phyloP scores from a whole-genome alignment of 64 coral and sea anemone genomes.

The Montipora efflorescens region DNA sequence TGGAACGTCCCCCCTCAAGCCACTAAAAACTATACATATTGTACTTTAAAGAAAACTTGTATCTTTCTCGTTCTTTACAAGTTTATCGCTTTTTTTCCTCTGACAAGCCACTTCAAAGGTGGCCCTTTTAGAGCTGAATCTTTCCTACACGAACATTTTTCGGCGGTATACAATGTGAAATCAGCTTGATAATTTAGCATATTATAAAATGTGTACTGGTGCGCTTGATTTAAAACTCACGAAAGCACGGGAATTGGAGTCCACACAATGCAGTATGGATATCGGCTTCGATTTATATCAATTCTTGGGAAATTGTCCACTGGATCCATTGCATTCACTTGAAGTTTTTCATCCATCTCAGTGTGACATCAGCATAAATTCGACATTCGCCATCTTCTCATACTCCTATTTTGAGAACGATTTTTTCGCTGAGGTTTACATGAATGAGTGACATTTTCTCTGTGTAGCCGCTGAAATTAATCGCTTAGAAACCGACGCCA shows the following conservation, averaged over 20 bases:
- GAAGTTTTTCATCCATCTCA: slow-evolving; percentile 33
- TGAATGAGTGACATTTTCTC: fast-evolving
- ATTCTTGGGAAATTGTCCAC: slow-evolving; percentile 62
- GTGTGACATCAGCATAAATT: background rate
- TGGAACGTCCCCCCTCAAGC: no score
- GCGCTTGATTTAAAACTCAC: slow-evolving; percentile 53
- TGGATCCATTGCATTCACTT: slow-evolving; percentile 82
- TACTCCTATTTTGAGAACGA: background rate
- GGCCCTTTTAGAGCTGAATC: no score
- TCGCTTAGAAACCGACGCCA: background rate
- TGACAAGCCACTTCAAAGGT: no score
- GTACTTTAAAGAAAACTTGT: no score
- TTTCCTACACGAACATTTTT: no score
- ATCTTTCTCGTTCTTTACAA: no score
- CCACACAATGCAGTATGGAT: slow-evolving; percentile 96
- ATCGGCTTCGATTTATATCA: slow-evolving; percentile 78
- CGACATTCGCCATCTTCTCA: background rate
- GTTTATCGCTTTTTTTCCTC: no score
- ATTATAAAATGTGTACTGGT: no score
- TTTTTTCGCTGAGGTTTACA: background rate
- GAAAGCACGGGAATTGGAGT: slow-evolving; percentile 94
- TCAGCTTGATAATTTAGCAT: no score
- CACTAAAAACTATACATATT: no score
- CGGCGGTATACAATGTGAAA: no score
- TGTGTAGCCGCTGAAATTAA: background rate